A percentile compares a stretch with the other conserved stretches of the same genome.
Evolutionary conservation across 2,888 invertebrate genomes (phyloP).

Genomic region (Microdon myrmicae): DNA sequence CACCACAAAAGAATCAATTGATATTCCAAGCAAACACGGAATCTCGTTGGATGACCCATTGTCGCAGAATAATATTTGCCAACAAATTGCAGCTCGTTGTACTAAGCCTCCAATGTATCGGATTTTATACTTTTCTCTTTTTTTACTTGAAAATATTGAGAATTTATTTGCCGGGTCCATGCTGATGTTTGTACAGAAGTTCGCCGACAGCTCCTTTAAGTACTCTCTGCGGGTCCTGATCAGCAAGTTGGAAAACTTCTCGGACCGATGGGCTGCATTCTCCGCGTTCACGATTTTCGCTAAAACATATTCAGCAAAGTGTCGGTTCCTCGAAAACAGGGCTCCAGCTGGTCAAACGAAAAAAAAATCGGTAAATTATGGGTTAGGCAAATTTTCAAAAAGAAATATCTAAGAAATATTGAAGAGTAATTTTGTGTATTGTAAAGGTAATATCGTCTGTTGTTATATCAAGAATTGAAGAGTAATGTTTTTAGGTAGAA

Average conservation of each 20-base stretch:
- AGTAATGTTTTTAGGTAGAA: too few relatives aligned
- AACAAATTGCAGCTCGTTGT: slow-evolving; percentile 82
- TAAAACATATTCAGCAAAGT: slow-evolving; percentile 94
- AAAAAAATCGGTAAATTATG: not conserved
- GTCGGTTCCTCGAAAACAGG: slow-evolving; percentile 86
- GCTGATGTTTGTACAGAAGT: slow-evolving; percentile 82
- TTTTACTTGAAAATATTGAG: slow-evolving; percentile 77
- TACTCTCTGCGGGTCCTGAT: slow-evolving; percentile 95
- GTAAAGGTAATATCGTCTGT: too few relatives aligned
- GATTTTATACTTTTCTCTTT: slow-evolving; percentile 81
- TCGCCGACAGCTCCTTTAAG: slow-evolving; percentile 89
- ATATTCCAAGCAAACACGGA: slow-evolving; percentile 86
- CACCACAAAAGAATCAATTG: slow-evolving; percentile 86
- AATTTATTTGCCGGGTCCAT: slow-evolving; percentile 89
- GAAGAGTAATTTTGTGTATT: too few relatives aligned
- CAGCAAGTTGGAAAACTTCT: slow-evolving; percentile 97
- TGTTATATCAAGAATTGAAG: not conserved
- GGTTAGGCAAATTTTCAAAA: not conserved
- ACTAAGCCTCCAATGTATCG: slow-evolving; percentile 78
- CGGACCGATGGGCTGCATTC: slow-evolving; percentile 94
- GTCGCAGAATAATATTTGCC: slow-evolving; percentile 81
- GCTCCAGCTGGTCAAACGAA: slow-evolving; percentile 72
- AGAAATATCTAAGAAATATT: too few relatives aligned
- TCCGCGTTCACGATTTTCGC: slow-evolving; percentile 97
- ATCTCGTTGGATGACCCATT: slow-evolving; percentile 74